Conservation (phyloP, 2,113 vertebrate species). For the Ciconia stormi region DNA sequence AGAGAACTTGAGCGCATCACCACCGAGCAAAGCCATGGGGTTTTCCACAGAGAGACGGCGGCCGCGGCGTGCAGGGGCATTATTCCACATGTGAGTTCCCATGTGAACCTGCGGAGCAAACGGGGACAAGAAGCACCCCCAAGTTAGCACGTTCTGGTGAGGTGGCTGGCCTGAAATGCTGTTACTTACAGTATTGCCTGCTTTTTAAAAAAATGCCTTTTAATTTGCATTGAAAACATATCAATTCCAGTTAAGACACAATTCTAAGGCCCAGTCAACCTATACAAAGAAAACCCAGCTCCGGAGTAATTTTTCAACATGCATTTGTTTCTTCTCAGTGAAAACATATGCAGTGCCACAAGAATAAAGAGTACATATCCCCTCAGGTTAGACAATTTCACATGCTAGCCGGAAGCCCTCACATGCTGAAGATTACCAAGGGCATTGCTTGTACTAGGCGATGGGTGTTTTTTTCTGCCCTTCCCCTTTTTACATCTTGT, state of each 20-base stretch:
- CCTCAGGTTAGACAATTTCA: not conserved
- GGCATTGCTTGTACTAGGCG: not conserved
- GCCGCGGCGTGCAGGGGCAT: slow-evolving; percentile 92
- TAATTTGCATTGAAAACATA: not conserved
- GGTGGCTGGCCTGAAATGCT: not conserved
- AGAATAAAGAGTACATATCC: not conserved
- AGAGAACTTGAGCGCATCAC: slow-evolving; percentile 95
- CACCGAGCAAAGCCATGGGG: slow-evolving; percentile 94
- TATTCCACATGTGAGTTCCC: slow-evolving; percentile 99
- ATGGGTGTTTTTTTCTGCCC: not conserved
- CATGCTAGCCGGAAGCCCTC: not conserved
- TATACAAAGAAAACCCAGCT: not conserved
- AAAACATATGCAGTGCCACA: not conserved
- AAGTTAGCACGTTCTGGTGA: slow-evolving; percentile 1
- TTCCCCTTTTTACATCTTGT: not conserved
- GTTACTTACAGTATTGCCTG: not conserved
- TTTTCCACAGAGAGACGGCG: slow-evolving; percentile 96
- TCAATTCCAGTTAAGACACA: not conserved
- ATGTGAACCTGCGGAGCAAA: slow-evolving; percentile 89
- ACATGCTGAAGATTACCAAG: not conserved
- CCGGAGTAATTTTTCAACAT: not conserved
- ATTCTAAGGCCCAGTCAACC: not conserved
- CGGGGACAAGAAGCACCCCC: slow-evolving; percentile 40
- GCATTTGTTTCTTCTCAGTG: not conserved
- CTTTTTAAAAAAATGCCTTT: not conserved